A percentile compares a stretch with the other conserved stretches of the same genome.
These are phyloP conservation scores for Euthynnus affinis DNA, from an alignment of 2,797 vertebrate genomes.

Conservation along the genomic window DNA sequence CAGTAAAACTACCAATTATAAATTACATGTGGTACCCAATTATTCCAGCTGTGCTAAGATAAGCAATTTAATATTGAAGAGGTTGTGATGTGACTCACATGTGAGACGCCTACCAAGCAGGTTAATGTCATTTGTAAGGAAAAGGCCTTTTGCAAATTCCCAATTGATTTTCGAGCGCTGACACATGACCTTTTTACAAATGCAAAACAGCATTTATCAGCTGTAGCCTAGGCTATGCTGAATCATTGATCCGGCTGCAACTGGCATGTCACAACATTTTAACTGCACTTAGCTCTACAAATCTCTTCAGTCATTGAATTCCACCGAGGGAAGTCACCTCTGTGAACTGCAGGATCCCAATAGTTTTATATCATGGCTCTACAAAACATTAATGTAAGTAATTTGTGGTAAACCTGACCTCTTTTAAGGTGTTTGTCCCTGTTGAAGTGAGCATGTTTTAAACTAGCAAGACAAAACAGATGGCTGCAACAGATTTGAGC, in stretches of 20 bases:
- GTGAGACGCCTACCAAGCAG: constrained; percentile 9
- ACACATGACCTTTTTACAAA: constrained; percentile 59
- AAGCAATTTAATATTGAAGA: constrained; percentile 3
- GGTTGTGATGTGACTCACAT: background rate
- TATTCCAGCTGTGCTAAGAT: background rate
- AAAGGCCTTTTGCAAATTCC: constrained; percentile 27
- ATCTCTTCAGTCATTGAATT: constrained; percentile 40
- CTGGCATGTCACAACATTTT: constrained; percentile 59
- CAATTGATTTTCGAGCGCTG: constrained; percentile 47
- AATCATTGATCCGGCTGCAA: constrained; percentile 52
- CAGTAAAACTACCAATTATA: background rate
- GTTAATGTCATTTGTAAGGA: constrained; percentile 24
- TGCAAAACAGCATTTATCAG: constrained; percentile 70
- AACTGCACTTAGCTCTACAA: constrained; percentile 34
- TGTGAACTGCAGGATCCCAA: constrained; percentile 39
- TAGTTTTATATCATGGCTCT: constrained; percentile 35
- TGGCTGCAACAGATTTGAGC: constrained; percentile 73
- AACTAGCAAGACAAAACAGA: constrained; percentile 64
- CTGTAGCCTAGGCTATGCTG: constrained; percentile 43
- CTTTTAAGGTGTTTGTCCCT: constrained; percentile 51
- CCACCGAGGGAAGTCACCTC: constrained; percentile 22
- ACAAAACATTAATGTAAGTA: constrained; percentile 40
- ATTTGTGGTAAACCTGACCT: constrained; percentile 15
- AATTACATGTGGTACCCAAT: background rate
- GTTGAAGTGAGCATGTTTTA: constrained; percentile 55